A percentile compares a stretch with the other conserved stretches of the same genome.
phyloP scores from a whole-genome alignment of 2,888 invertebrate genomes.

The Agrochola litura region DNA sequence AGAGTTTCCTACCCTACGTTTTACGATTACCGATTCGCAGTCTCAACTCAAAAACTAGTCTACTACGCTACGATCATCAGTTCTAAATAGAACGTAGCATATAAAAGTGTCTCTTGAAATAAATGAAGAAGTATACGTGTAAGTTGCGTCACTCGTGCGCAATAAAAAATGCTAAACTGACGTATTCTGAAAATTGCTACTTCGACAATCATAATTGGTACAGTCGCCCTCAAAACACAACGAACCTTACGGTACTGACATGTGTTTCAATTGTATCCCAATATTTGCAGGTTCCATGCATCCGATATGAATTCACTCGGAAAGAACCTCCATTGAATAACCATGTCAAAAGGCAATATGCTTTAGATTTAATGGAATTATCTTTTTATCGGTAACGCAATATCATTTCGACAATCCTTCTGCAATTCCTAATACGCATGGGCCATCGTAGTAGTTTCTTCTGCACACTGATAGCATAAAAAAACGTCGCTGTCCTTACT shows the following conservation, averaged over 20 bases:
- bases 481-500: too few relatives aligned
- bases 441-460: not conserved
- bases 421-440: not conserved
- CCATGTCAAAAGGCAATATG: not conserved
- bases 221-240: conserved; percentile 28
- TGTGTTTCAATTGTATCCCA: not conserved
- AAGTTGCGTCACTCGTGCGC: not conserved
- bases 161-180: not conserved
- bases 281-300: not conserved
- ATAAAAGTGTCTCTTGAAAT: not conserved
- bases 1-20: not conserved
- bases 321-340: not conserved
- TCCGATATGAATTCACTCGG: not conserved
- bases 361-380: not conserved
- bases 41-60: not conserved
- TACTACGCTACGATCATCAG: not conserved
- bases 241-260: not conserved
- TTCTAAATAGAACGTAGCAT: not conserved
- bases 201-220: conserved; percentile 16
- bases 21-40: not conserved
- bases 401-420: not conserved
- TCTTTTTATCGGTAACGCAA: not conserved
- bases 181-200: conserved; percentile 12
- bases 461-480: not conserved
- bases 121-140: not conserved